Evolutionary conservation across 2,888 invertebrate species (phyloP).

Genomic region (Geophilus truncorum): DNA sequence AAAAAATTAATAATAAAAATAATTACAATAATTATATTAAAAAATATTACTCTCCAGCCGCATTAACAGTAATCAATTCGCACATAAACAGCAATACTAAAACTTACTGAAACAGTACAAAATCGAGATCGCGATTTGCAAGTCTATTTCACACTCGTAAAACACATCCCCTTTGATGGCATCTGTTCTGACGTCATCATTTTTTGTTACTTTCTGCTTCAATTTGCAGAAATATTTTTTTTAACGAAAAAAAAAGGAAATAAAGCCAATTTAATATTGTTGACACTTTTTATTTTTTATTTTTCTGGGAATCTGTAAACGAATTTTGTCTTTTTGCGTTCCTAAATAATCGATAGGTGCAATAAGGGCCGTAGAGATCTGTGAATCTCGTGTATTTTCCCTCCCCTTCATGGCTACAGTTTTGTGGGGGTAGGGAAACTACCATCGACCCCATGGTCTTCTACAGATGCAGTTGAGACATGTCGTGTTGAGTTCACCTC

Average conservation of each 20-base stretch:
- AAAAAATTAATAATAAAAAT: background rate
- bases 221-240: background rate
- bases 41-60: background rate
- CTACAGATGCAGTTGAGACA: constrained; percentile 23
- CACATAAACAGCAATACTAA: background rate
- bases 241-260: too few relatives aligned
- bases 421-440: constrained; percentile 8
- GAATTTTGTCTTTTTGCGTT: background rate
- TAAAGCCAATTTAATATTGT: too few relatives aligned
- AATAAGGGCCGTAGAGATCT: constrained; percentile 5
- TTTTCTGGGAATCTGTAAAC: background rate
- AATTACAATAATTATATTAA: background rate
- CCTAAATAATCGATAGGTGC: constrained; percentile 19
- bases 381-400: constrained; percentile 13
- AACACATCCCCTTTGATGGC: background rate
- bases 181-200: background rate
- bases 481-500: constrained; percentile 20
- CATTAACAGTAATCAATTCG: constrained; percentile 10
- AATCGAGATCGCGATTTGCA: constrained; percentile 17
- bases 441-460: constrained; percentile 14
- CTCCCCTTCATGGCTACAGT: background rate
- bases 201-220: background rate
- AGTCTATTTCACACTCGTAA: constrained; percentile 16
- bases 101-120: background rate
- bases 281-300: background rate